Base-by-base conservation (phyloP, 2,888 invertebrate genomes). In the Aleiodes leptofemur region DNA sequence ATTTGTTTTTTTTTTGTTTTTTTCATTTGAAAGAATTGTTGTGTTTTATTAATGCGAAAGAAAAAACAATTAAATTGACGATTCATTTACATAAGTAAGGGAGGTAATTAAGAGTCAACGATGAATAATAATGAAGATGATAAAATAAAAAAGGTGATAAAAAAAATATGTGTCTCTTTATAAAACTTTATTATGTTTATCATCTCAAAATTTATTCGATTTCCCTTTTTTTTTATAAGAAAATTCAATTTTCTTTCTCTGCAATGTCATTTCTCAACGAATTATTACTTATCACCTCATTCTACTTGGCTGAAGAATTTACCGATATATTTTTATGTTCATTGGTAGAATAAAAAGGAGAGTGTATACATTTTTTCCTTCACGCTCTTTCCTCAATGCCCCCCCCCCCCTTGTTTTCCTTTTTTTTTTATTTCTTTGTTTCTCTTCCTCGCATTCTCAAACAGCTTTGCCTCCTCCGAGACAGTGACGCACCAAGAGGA, bases 211-310 rank as follows among this genome's bases (percentile, higher is more conserved):
- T 59, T 59, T 34, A 59, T n/a, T 59, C 2, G 43, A 43, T 31
- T 34, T 43, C 43, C 38, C 6, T 38, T 61, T 43, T 16, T 38
- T 61, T 43, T 16, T 34, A 14, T 13, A 61, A 23, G 23, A 23
- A 34, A 38, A 61, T n/a, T 61, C 43, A 14, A 34, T 61, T 43
- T 38, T 61, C 9, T 34, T n/a, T 2, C 61, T 61, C 16, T 38
- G 16, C 14, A 43, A 38, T 38, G 43, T 61, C 61, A 43, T 43
- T 61, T 9, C 43, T 43, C 38, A 43, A 16, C 43, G 43, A 43
- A 61, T 61, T 16, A 61, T 61, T 61, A 61, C 61, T 59, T 43
- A 61, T 61, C 61, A 43, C 43, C 43, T 61, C 14, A 43, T 61
- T 61, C 61, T 43, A 61, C 61, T 61, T 61, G 61, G 43, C 16